Evolutionary conservation across 1,140 invertebrate species (phyloP).

Genomic region (Trichogramma pretiosum): DNA sequence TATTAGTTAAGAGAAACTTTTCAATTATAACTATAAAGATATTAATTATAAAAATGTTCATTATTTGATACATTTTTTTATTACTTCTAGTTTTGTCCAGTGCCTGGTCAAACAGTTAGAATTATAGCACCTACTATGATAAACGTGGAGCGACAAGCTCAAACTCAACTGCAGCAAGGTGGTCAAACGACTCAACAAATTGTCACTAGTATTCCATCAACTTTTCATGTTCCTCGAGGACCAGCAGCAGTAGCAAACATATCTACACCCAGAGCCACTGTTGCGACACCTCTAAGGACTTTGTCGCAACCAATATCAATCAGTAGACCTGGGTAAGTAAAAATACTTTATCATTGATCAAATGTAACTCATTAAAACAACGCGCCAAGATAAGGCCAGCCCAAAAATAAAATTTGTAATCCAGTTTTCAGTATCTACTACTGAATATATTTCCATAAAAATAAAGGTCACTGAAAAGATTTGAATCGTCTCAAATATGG

Average conservation of each 20-base stretch:
- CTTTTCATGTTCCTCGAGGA: conserved; percentile 41
- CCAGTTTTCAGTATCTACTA: too few relatives aligned
- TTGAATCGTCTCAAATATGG: too few relatives aligned
- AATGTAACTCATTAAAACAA: too few relatives aligned
- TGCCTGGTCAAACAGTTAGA: conserved; percentile 35
- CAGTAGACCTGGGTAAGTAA: conserved; percentile 29
- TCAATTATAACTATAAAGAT: too few relatives aligned
- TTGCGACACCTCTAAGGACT: conserved; percentile 45
- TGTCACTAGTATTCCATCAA: conserved; percentile 32
- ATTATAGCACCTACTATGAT: conserved; percentile 39
- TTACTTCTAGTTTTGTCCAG: conserved; percentile 34
- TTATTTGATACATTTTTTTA: conserved; percentile 8
- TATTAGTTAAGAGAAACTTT: too few relatives aligned
- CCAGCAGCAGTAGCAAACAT: conserved; percentile 49
- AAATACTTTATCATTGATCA: conserved; percentile 1
- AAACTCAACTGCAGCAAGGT: conserved; percentile 27
- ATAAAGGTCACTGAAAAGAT: too few relatives aligned
- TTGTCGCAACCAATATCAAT: conserved; percentile 30
- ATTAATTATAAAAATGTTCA: too few relatives aligned
- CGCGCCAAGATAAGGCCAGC: too few relatives aligned
- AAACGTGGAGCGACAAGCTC: conserved; percentile 36
- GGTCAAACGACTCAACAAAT: conserved; percentile 31
- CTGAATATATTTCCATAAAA: too few relatives aligned
- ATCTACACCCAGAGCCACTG: conserved; percentile 42
- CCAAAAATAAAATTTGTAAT: too few relatives aligned